Conservation (phyloP, 2,888 invertebrate species). For the Agrotis clavis region DNA sequence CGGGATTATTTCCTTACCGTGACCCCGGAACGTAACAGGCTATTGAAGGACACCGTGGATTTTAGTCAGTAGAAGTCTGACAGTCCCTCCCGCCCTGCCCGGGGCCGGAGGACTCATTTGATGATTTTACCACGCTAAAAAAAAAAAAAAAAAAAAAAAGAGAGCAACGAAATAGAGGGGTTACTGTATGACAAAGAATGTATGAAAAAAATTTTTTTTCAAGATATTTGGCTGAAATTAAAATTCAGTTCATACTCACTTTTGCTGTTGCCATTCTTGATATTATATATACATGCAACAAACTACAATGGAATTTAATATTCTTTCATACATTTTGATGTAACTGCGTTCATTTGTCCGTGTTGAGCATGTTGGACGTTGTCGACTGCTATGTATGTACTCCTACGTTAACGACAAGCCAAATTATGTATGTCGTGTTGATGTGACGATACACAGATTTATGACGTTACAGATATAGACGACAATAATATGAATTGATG, state of each 20-base stretch:
- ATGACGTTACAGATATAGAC: not conserved
- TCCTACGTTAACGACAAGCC: not conserved
- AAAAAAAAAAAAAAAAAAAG: no score
- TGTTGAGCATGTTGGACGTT: conserved; percentile 13
- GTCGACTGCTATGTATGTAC: not conserved
- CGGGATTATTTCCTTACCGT: no score
- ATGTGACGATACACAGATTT: conserved; percentile 17
- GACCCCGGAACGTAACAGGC: no score
- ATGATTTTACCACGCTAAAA: no score
- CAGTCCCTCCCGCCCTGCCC: no score
- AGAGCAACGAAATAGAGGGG: no score
- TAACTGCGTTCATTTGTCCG: not conserved
- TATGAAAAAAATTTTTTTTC: not conserved
- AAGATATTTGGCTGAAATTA: not conserved
- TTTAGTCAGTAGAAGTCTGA: no score
- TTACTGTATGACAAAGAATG: not conserved
- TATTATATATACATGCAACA: not conserved
- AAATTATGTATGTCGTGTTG: conserved; percentile 1
- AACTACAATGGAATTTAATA: conserved; percentile 20
- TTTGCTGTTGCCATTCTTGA: not conserved
- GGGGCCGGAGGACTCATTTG: no score
- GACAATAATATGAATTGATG: conserved; percentile 12
- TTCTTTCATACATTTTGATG: conserved; percentile 20
- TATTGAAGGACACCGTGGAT: no score
- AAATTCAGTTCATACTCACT: not conserved